phyloP scores from a whole-genome alignment of 2,113 vertebrate species.

The Maccullochella peelii region DNA sequence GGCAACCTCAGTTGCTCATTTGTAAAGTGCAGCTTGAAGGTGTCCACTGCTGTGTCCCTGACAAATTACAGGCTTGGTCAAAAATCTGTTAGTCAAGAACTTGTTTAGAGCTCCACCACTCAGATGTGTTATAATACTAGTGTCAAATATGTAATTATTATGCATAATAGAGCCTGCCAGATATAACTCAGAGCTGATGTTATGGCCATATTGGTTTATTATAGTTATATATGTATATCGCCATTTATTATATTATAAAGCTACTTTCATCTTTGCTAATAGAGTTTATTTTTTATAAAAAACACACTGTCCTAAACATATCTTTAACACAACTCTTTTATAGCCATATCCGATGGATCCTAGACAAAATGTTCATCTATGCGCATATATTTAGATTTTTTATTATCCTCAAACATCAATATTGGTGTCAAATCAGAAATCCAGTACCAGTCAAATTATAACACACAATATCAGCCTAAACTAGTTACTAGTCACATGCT shows the following conservation, averaged over 20 bases:
- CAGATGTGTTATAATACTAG: neutral
- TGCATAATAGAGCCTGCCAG: neutral
- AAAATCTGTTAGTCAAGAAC: constrained; percentile 9
- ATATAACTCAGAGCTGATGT: neutral
- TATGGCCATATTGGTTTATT: neutral
- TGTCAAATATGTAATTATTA: neutral
- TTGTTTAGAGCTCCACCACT: neutral
- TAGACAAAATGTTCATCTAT: neutral
- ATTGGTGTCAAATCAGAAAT: neutral
- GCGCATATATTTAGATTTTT: too few species aligned
- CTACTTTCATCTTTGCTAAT: neutral
- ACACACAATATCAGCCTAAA: neutral
- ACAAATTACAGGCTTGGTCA: constrained; percentile 9
- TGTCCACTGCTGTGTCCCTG: neutral
- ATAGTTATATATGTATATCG: neutral
- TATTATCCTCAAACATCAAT: neutral
- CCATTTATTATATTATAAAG: neutral
- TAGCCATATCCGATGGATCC: neutral
- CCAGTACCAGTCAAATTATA: neutral
- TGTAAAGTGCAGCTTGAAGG: constrained; percentile 15
- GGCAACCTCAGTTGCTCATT: constrained; percentile 19
- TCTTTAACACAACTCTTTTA: neutral
- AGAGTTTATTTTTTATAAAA: neutral
- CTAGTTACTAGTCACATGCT: neutral
- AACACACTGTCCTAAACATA: neutral